phyloP scores from a whole-genome alignment of 1,140 invertebrate species.

The Bombus affinis region DNA sequence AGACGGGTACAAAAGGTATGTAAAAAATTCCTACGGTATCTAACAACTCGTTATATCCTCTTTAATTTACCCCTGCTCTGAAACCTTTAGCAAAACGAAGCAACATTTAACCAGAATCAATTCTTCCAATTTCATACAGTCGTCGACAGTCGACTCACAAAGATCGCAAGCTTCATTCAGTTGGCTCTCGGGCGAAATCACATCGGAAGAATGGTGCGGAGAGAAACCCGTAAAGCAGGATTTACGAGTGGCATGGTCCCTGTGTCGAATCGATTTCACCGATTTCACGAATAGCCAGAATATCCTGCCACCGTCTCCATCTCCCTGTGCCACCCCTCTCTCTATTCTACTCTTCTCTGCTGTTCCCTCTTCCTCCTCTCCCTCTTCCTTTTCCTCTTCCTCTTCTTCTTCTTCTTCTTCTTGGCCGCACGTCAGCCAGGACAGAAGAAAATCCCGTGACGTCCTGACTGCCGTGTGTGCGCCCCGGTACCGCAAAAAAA shows the following conservation, averaged over 20 bases:
- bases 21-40: too few species aligned
- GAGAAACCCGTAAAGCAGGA: constrained; percentile 53
- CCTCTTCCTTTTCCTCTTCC: background rate
- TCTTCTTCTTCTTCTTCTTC: background rate
- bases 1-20: too few species aligned
- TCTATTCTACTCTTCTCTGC: background rate
- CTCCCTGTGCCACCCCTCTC: constrained; percentile 6
- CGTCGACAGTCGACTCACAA: background rate
- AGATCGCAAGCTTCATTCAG: constrained; percentile 23
- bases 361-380: background rate
- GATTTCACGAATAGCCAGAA: constrained; percentile 64
- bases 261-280: constrained; percentile 65
- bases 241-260: constrained; percentile 57
- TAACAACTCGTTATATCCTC: too few species aligned
- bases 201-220: background rate
- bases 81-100: background rate
- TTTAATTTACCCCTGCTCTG: too few species aligned
- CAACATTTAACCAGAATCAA: background rate
- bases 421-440: constrained; percentile 45
- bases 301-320: background rate
- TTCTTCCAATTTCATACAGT: background rate
- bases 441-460: constrained; percentile 62
- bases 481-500: constrained; percentile 57
- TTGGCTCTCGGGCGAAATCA: background rate
- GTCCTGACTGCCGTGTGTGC: constrained; percentile 51